phyloP scores from a whole-genome alignment of 2,888 invertebrate species.

The Scaptomyza caliginosa region DNA sequence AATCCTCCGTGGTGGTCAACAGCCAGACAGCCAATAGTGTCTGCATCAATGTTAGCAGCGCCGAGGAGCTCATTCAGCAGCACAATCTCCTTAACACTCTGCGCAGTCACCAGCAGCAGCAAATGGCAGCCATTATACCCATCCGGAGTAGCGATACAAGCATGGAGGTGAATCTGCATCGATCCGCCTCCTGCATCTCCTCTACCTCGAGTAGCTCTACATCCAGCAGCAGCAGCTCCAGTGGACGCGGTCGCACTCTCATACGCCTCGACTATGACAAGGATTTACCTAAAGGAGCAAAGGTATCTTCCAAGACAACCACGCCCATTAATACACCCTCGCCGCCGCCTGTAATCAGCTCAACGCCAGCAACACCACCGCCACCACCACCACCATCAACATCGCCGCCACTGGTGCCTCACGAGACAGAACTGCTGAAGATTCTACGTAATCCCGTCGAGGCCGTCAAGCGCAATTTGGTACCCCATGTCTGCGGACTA shows the following conservation, averaged over 20 bases:
- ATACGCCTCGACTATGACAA: constrained; percentile 82
- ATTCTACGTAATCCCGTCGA: constrained; percentile 90
- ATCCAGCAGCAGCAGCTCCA: constrained; percentile 71
- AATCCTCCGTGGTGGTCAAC: constrained; percentile 89
- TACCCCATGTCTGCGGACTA: constrained; percentile 91
- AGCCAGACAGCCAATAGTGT: constrained; percentile 86
- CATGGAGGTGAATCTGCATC: constrained; percentile 73
- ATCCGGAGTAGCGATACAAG: constrained; percentile 68
- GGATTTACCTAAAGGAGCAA: constrained; percentile 44
- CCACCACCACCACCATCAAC: constrained; percentile 11
- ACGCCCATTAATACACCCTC: constrained; percentile 64
- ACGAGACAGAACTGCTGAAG: constrained; percentile 85
- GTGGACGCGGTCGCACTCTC: constrained; percentile 80
- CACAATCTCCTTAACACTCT: constrained; percentile 83
- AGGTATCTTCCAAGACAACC: constrained; percentile 48
- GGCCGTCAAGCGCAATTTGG: constrained; percentile 89
- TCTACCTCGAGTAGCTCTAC: constrained; percentile 76
- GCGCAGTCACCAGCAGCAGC: constrained; percentile 72
- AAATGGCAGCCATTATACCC: constrained; percentile 84
- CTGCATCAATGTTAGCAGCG: constrained; percentile 85
- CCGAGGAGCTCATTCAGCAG: constrained; percentile 79
- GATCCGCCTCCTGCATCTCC: constrained; percentile 82
- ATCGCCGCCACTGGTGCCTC: constrained; percentile 64
- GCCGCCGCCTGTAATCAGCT: constrained; percentile 54
- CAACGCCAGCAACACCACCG: constrained; percentile 51